Evolutionary conservation across 2,113 vertebrate species (phyloP).

Genomic region (Prochilodus magdalenae): DNA sequence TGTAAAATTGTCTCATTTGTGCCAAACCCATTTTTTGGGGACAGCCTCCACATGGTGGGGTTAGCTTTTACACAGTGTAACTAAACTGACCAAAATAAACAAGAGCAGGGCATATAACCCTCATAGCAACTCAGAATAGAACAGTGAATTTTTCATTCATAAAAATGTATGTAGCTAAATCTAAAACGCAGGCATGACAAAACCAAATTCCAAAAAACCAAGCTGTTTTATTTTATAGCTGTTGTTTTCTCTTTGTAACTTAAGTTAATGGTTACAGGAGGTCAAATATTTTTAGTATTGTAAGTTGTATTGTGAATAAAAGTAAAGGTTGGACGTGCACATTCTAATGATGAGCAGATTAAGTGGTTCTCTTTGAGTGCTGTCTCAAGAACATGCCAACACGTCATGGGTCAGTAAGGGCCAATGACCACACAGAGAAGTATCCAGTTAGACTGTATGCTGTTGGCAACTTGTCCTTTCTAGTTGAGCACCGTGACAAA

Average conservation of each 20-base stretch:
- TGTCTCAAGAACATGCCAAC: neutral
- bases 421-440: neutral
- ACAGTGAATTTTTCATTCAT: too few species aligned
- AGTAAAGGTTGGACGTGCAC: constrained; percentile 55
- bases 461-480: neutral
- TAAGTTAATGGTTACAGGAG: constrained; percentile 60
- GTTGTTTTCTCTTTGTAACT: constrained; percentile 69
- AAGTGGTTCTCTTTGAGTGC: neutral
- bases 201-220: too few species aligned
- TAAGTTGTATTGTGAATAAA: constrained; percentile 69
- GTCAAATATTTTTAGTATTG: constrained; percentile 68
- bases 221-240: too few species aligned
- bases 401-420: neutral
- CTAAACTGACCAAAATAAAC: too few species aligned
- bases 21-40: too few species aligned
- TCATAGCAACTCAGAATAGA: too few species aligned
- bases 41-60: too few species aligned
- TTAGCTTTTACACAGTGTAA: too few species aligned
- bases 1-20: too few species aligned
- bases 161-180: constrained; percentile 49
- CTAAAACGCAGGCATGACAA: too few species aligned
- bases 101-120: too few species aligned
- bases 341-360: constrained; percentile 4
- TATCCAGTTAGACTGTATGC: neutral
- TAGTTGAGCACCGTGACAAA: neutral